Base-by-base conservation (phyloP, 2,113 vertebrate species). In the Rynchops niger region DNA sequence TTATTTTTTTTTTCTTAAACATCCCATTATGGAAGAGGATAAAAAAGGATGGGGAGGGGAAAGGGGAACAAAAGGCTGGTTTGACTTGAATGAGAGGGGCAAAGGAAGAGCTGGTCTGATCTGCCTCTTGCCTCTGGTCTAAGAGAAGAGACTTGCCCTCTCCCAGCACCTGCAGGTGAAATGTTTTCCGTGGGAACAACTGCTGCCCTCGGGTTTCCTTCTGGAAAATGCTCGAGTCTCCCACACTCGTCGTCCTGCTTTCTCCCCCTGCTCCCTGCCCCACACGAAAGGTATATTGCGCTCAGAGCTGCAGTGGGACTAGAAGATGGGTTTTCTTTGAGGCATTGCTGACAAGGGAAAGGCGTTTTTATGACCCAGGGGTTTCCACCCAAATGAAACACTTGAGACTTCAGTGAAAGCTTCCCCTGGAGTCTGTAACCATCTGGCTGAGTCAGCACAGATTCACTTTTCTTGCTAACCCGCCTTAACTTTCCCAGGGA, bases 1-100 rank as follows among this genome's bases (percentile, higher is more conserved):
- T 95, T 92, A 26, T 96, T 85, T 93, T 88, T 22, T 22, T 94
- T 93, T 72, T 63, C 94, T 96, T 96, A 62, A 96, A 97, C 94
- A 96, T 97, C 95, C 97, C 97, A 96, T 94, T 97, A 97, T 98
- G 97, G 96, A 97, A 98, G 3, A 82, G 96, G 97, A 97, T 97
- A 96, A 98, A 97, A 97, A 96, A 97, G 97, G 97, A 95, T 85
- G 93, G 85, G 88, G 88, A 93, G 95, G 94, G 86, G 86, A 95
- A 90, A 93, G 88, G 88, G 92, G 90, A 95, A 96, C 95, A 97
- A 97, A 97, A 96, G 95, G 94, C 95, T 95, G 93, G 89, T 96
- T 96, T 90, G 77, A 97, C 95, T 97, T 94, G 95, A 96, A 96
- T 96, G 30, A 55, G 96, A 96, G 89, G 95, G 91, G 96, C 97